phyloP scores from a whole-genome alignment of 1,140 invertebrate genomes.

The Anadara kagoshimensis region DNA sequence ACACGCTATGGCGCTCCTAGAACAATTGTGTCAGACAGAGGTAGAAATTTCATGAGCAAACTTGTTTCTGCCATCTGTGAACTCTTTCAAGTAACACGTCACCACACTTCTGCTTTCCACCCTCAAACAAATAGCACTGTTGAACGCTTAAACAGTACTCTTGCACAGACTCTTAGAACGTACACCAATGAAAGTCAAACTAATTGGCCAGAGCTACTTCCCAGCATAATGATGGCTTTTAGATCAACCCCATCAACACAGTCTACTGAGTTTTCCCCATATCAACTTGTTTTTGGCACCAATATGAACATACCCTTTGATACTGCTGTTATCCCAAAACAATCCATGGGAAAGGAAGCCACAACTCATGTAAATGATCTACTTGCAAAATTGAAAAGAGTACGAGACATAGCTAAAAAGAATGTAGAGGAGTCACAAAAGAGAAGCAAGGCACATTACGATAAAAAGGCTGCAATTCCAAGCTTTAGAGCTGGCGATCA shows the following conservation, averaged over 20 bases:
- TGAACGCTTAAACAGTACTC: conserved; percentile 27
- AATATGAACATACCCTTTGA: too few species aligned
- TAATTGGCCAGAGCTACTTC: conserved; percentile 14
- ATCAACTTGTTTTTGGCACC: too few species aligned
- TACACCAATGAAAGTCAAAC: conserved; percentile 33
- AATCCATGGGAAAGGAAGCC: too few species aligned
- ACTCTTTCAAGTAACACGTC: conserved; percentile 26
- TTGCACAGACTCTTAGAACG: conserved; percentile 20
- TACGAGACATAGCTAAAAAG: conserved; percentile 11
- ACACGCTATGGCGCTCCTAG: conserved; percentile 37
- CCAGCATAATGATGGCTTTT: conserved; percentile 13
- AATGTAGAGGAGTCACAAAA: conserved; percentile 29
- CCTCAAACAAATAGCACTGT: conserved; percentile 29
- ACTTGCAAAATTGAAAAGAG: conserved; percentile 4
- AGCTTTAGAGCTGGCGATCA: conserved; percentile 20
- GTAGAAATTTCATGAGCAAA: conserved; percentile 33
- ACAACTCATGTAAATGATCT: too few species aligned
- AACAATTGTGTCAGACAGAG: conserved; percentile 33
- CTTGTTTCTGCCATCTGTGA: conserved; percentile 32
- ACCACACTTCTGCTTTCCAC: conserved; percentile 28
- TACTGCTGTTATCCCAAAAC: too few species aligned
- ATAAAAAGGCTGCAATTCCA: conserved; percentile 12
- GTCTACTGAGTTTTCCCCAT: conserved; percentile 20
- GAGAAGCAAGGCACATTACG: conserved; percentile 30
- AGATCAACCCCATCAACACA: conserved; percentile 26